Base-by-base conservation (phyloP, 64 coral and sea anemone species). In the Dendrophyllia cribrosa region DNA sequence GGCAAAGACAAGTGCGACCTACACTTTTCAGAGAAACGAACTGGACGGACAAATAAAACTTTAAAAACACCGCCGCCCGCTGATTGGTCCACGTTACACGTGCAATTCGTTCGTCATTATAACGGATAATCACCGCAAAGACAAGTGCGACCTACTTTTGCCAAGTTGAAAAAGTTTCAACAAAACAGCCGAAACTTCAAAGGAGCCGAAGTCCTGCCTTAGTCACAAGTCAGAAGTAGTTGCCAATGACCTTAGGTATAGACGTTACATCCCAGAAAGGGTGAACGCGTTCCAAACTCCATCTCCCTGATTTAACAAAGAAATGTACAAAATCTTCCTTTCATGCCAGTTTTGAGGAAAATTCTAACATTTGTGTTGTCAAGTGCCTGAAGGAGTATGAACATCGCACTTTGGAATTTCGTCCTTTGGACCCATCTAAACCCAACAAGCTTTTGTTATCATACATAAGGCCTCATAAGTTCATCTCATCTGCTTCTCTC, bases 361-460 rank as follows among this genome's bases (percentile, higher is more conserved):
- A 95, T 76, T 44, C 75, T 25, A 90, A 88, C 75, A 58, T 96
- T 25, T 96, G 84, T 92, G 89, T 92, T 17, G 82, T 78, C 17
- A 59, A 81, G 22, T 82, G 76, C 43, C n/a, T 82, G 10, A 91
- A 44, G 24, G 15, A 65, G 12, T 91, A 91, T 82, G 20, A 63
- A 34, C 43, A 61, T 24, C 43, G 76, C 66, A 91, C 89, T 52
- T 47, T 12, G 25, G 63, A 4, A 45, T 53, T 91, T 11, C 64
- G 65, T 59, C 50, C 25, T 8, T 25, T 43, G 20, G 72, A 45
- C 13, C 63, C 61, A 21, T 55, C 82, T 17, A 21, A 51, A 46
- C 79, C 70, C 34, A 61, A 93, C 55, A 91, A 91, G 72, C 51
- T 91, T 63, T 90, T 95, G 16, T 20, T 90, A 15, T 90, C 93